Conservation (phyloP, 1,140 invertebrate species). For the Lepidurus apus region DNA sequence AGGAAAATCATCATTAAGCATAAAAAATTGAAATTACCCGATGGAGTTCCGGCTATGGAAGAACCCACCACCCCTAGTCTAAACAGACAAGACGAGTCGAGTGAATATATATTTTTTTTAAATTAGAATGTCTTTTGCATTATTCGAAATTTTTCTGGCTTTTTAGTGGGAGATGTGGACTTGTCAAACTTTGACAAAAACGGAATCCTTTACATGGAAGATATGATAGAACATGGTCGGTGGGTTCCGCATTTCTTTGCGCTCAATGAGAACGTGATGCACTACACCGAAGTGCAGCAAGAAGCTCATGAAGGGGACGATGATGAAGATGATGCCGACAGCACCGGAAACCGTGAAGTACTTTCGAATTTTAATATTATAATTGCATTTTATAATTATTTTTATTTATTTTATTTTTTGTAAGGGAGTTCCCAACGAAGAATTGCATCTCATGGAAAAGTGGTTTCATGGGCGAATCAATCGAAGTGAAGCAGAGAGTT, state of each 20-base stretch:
- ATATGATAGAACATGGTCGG: slow-evolving; percentile 70
- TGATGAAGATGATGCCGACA: slow-evolving; percentile 51
- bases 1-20: slow-evolving; percentile 83
- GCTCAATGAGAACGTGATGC: slow-evolving; percentile 79
- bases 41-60: slow-evolving; percentile 52
- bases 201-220: slow-evolving; percentile 83
- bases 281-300: slow-evolving; percentile 66
- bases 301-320: slow-evolving; percentile 53
- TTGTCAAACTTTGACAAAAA: slow-evolving; percentile 84
- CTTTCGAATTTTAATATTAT: not conserved
- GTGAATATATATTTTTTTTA: not conserved
- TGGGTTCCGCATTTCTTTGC: slow-evolving; percentile 96
- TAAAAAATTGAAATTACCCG: slow-evolving; percentile 75
- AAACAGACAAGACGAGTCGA: slow-evolving; percentile 14
- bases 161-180: slow-evolving; percentile 60
- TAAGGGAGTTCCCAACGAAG: slow-evolving; percentile 53
- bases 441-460: slow-evolving; percentile 88
- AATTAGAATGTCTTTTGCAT: not conserved
- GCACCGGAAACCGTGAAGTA: slow-evolving; percentile 29
- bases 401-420: not conserved
- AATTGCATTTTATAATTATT: not conserved
- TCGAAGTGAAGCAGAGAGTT: slow-evolving; percentile 65
- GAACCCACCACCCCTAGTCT: slow-evolving; percentile 29
- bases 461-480: slow-evolving; percentile 91
- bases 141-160: slow-evolving; percentile 40